Evolutionary conservation across 2,888 invertebrate species (phyloP).

Genomic region (Erebia palarica): DNA sequence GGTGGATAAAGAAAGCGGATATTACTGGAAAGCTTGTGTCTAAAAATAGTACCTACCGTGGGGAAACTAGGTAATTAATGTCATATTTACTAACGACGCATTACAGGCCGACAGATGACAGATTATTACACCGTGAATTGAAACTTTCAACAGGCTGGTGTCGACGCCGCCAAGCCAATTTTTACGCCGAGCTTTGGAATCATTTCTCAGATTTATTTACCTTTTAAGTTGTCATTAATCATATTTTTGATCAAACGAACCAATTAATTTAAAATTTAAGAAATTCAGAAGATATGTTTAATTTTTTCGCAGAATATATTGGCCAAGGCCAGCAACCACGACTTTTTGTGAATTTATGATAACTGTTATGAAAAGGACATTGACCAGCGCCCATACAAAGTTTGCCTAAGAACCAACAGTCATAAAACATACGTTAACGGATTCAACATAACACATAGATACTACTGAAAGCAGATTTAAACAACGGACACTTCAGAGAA

Average conservation of each 20-base stretch:
- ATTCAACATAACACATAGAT: no score
- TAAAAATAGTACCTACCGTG: slow-evolving; percentile 3
- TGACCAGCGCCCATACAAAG: no score
- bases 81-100: slow-evolving; percentile 25
- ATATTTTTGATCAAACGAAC: neutral
- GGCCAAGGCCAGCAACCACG: neutral
- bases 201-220: neutral
- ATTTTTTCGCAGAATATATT: neutral
- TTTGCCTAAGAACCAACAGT: no score
- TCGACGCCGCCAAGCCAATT: slow-evolving; percentile 1
- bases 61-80: slow-evolving; percentile 28
- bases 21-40: neutral
- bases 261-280: neutral
- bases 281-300: no score
- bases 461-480: no score
- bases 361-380: neutral
- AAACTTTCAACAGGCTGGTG: slow-evolving; percentile 34
- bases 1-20: slow-evolving; percentile 12
- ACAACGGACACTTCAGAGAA: no score
- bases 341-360: no score
- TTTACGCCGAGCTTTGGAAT: neutral
- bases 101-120: slow-evolving; percentile 37
- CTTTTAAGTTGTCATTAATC: neutral
- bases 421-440: no score
- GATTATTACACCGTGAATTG: slow-evolving; percentile 41